Conservation (phyloP, 2,113 vertebrate genomes). For the Myrmecophaga tridactyla region DNA sequence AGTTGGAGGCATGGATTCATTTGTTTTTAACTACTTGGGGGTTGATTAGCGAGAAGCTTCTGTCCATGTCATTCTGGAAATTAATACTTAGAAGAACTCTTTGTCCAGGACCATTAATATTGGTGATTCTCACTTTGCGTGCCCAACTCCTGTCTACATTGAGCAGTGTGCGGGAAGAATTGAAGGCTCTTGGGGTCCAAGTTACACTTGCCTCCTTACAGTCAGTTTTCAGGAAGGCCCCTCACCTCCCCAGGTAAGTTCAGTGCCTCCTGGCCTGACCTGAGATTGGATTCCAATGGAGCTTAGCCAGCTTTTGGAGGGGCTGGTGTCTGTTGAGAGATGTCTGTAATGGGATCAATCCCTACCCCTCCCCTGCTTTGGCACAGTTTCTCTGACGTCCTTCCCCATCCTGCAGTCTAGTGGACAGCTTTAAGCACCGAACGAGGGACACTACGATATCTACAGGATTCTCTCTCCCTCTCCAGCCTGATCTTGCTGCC, state of each 20-base stretch:
- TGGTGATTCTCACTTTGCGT: no score
- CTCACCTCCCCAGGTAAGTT: no score
- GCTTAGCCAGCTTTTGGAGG: neutral
- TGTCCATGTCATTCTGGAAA: neutral
- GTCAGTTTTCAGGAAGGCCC: neutral
- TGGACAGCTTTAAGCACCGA: neutral
- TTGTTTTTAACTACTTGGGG: neutral
- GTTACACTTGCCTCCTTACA: no score
- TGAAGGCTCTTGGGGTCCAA: rapidly evolving
- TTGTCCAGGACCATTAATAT: neutral
- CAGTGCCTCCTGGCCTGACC: neutral
- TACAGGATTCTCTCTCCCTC: neutral
- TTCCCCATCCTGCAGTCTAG: no score
- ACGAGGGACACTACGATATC: neutral
- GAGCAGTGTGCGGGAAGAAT: no score
- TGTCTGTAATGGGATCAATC: neutral
- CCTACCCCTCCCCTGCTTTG: neutral
- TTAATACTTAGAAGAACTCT: neutral
- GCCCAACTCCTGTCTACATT: neutral
- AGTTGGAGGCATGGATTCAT: no score
- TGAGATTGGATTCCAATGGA: neutral
- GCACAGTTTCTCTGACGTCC: neutral
- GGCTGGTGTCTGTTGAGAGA: neutral
- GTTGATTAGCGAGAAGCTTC: neutral
- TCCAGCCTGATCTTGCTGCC: neutral